phyloP scores from a whole-genome alignment of 1,140 invertebrate species.

The Danaus plexippus region DNA sequence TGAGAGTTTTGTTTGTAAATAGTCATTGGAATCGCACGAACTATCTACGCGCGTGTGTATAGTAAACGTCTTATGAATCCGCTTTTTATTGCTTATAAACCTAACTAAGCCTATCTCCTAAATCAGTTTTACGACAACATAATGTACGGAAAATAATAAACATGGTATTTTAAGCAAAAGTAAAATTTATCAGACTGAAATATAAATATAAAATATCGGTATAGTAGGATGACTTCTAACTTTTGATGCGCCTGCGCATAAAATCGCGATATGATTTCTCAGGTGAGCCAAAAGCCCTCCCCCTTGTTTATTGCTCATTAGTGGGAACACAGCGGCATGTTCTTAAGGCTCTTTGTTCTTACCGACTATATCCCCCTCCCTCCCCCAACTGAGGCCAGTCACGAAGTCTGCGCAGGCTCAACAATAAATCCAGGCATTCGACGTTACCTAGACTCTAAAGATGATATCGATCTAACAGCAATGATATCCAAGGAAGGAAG shows the following conservation, averaged over 20 bases:
- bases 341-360: conserved; percentile 64
- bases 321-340: conserved; percentile 54
- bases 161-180: too few species aligned
- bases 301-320: conserved; percentile 70
- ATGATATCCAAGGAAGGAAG: conserved; percentile 54
- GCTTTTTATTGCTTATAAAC: too few species aligned
- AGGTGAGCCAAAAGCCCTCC: conserved; percentile 58
- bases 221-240: too few species aligned
- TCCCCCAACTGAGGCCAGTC: conserved; percentile 29
- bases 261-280: conserved; percentile 54
- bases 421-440: conserved; percentile 62
- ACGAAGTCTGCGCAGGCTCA: conserved; percentile 48
- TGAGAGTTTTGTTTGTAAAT: conserved; percentile 15
- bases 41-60: too few species aligned
- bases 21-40: conserved; percentile 1
- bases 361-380: conserved; percentile 35
- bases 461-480: conserved; percentile 55
- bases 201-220: too few species aligned
- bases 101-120: too few species aligned
- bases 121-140: not conserved
- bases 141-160: too few species aligned
- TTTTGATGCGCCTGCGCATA: conserved; percentile 20
- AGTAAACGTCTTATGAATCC: too few species aligned
- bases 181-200: too few species aligned
- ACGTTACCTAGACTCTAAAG: conserved; percentile 43